A percentile compares a stretch with the other conserved stretches of the same genome.
Evolutionary conservation across 2,113 vertebrate genomes (phyloP).

Genomic region (Chunga burmeisteri): DNA sequence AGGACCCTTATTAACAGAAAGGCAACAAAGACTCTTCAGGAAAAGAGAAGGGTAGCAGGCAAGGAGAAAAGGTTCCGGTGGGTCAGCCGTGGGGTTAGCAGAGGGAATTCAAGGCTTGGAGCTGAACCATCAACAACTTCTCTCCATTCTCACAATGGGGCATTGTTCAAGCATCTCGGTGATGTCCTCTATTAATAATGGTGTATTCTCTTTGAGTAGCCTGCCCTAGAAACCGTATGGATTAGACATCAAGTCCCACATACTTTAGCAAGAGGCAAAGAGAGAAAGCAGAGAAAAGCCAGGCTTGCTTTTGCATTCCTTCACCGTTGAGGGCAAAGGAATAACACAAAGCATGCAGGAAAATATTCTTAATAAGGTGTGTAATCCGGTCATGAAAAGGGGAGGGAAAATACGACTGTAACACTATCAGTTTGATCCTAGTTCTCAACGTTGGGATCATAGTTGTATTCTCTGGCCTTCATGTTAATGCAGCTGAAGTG

Average conservation of each 20-base stretch:
- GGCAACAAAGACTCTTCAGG: slow-evolving; percentile 12
- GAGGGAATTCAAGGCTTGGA: neutral
- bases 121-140: neutral
- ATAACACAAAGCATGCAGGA: neutral
- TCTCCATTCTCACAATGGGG: neutral
- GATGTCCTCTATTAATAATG: slow-evolving; percentile 42
- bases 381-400: neutral
- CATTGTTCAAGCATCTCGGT: slow-evolving; percentile 22
- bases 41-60: neutral
- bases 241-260: neutral
- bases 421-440: neutral
- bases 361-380: slow-evolving; percentile 26
- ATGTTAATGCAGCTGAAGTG: neutral
- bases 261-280: neutral
- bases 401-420: neutral
- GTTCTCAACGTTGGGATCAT: neutral
- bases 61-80: slow-evolving; percentile 7
- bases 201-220: neutral
- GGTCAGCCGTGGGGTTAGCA: slow-evolving; percentile 24
- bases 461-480: neutral
- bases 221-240: neutral
- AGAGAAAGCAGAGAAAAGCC: neutral
- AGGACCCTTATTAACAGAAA: neutral
- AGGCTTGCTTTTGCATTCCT: neutral
- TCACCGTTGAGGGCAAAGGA: neutral